Conservation (phyloP, 2,888 invertebrate genomes). For the Hypercompe scribonia region DNA sequence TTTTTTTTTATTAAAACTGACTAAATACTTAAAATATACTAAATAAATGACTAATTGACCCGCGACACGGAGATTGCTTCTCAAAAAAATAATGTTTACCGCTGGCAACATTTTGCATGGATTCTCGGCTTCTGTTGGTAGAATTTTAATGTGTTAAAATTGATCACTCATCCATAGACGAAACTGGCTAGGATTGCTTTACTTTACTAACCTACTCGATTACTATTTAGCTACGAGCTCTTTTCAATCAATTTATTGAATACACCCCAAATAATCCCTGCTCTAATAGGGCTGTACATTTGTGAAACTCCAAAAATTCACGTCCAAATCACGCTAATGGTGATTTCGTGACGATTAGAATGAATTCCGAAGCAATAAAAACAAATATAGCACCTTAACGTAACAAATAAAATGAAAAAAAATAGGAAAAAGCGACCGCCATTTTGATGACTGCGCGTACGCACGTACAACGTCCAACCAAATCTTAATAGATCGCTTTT, state of each 20-base stretch:
- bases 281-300: slow-evolving; percentile 16
- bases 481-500: slow-evolving; percentile 84
- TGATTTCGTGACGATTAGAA: slow-evolving; percentile 79
- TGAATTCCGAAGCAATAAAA: slow-evolving; percentile 81
- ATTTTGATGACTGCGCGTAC: slow-evolving; percentile 62
- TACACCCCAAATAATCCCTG: background rate
- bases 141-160: no score
- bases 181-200: no score
- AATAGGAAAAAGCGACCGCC: slow-evolving; percentile 67
- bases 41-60: no score
- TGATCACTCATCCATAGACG: no score
- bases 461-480: slow-evolving; percentile 70
- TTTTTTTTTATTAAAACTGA: no score
- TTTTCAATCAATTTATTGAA: background rate
- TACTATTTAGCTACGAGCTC: no score
- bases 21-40: no score
- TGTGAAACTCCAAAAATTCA: slow-evolving; percentile 52
- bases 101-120: no score
- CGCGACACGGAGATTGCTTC: no score
- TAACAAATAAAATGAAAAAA: slow-evolving; percentile 79
- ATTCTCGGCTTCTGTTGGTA: no score
- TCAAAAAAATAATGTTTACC: no score
- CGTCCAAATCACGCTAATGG: slow-evolving; percentile 72
- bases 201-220: no score
- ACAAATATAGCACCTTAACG: slow-evolving; percentile 78